These are phyloP conservation scores for Harpegnathos saltator DNA, from an alignment of 1,140 invertebrate species.

Conservation along the genomic window DNA sequence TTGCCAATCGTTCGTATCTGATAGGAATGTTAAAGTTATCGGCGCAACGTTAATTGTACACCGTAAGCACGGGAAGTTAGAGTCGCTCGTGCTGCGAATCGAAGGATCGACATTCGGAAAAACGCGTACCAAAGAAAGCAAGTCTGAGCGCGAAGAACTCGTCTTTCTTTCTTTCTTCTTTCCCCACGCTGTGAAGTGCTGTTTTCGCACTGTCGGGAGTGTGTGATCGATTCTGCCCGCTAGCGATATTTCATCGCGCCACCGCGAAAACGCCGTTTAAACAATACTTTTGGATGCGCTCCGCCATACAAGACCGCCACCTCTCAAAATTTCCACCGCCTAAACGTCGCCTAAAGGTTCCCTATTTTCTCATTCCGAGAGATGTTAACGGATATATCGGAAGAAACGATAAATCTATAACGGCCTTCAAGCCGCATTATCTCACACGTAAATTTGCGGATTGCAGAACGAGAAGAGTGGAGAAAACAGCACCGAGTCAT, in stretches of 20 bases:
- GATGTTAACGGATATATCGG: neutral
- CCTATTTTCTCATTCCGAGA: neutral
- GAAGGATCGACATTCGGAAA: slow-evolving; percentile 15
- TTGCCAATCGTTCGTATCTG: slow-evolving; percentile 23
- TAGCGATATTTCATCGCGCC: too few species aligned
- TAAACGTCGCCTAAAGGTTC: neutral
- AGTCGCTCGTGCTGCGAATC: neutral
- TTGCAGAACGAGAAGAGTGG: neutral
- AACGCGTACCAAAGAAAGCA: slow-evolving; percentile 10
- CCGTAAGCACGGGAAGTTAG: neutral
- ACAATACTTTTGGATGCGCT: neutral
- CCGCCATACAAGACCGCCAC: neutral
- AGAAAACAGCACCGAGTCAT: neutral
- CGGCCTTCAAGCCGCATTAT: neutral
- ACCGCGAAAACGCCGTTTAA: slow-evolving; percentile 2
- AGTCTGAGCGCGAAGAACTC: slow-evolving; percentile 1
- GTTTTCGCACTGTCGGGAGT: neutral
- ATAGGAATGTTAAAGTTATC: slow-evolving; percentile 16
- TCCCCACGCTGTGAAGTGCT: neutral
- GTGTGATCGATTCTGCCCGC: neutral
- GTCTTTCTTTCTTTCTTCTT: neutral
- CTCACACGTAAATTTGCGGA: neutral
- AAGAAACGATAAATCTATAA: slow-evolving; percentile 11
- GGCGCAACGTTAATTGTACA: neutral
- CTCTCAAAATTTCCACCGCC: slow-evolving; percentile 16